Base-by-base conservation (phyloP, 2,888 invertebrate species). In the Drosophila lacicola region DNA sequence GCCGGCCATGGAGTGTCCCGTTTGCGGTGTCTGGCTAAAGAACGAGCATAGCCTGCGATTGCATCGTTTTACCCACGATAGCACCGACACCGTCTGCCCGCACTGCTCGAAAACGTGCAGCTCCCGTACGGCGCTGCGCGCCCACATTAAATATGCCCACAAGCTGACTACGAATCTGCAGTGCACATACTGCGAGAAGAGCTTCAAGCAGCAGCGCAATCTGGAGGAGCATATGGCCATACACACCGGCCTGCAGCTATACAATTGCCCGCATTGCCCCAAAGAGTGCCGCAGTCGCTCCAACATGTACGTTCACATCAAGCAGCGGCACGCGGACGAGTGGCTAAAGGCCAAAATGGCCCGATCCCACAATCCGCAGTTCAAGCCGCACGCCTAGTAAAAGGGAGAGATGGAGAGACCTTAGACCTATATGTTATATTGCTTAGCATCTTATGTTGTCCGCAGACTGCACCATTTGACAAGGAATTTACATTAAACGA, bases 261-360 rank as follows among this genome's bases (percentile, higher is more conserved):
- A 91, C 62, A 87, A 84, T 13, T 91, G 91, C 63, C 90, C 90
- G 3, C 91, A 91, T 51, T 91, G 91, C 49, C 80, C 90, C 44
- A 91, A 90, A 70, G 90, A 91, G 54, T 90, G 90, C 29, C 88
- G 91, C 5, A 91, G 91, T 0, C 84, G 85, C 5, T 88, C 91
- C 33, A 91, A 91, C 46, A 91, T 91, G 91, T 91, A 91, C 44
- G 91, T 90, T 4, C 91, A 91, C 72, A 87, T 91, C 42, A 91
- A 91, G 64, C 90, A 90, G 29, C 75, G 88, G 13, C 91, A 91
- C 53, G 85, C 89, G 4, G 80, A 86, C 17, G 90, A 91, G 57
- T 91, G 91, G 91, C 72, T 90, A 21, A 80, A 84, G 54, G 90
- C 91, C 1, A 90, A 91, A 57, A 75, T 89, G 78, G 90, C 88